Base-by-base conservation (phyloP, 1,140 invertebrate species). In the Pseudachorutes palmiensis region DNA sequence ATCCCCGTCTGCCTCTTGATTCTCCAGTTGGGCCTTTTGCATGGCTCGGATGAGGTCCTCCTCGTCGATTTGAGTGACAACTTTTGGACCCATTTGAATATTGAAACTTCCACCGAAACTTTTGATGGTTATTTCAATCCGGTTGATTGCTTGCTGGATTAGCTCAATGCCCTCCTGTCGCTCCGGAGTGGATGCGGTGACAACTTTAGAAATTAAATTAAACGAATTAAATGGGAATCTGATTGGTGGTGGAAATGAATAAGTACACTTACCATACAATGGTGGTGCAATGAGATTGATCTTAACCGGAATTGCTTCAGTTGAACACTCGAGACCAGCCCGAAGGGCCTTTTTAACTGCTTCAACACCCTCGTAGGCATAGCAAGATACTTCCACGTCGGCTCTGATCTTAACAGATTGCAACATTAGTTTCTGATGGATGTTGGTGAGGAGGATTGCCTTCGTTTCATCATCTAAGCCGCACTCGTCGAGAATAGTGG, bases 271-370 rank as follows among this genome's bases (percentile, higher is more conserved):
- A 89, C 88, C 88, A 83, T 97, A 99, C 70, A 96, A 81, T 48
- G 97, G 97, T 51, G 97, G 96, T 41, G 97, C 97, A 78, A 99
- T 98, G 60, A 99, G 81, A 81, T 99, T 99, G 74, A 99, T 99
- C 81, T 97, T 97, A 71, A 99, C 95, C 5, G 93, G 93, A 80
- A 98, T 86, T 71, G 94, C 90, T 75, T 91, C 88, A 5, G 91
- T 96, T 2, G 94, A 96, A 45, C 93, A 82, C 60, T 88, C 87
- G n/a, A 99, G 84, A 1, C 97, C 97, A 76, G 91, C 85, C 78
- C 86, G 90, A 2, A 99, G 80, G 0, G 97, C 94, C 66, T 87
- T 83, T 79, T 98, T 98, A 0, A 99, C 95, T 45, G 97, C 97
- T 83, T 99, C 96, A 75, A 99, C 97, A 31, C 97, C 97, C 80